Evolutionary conservation across 2,113 vertebrate genomes (phyloP), one percentile per base, ranked within the genome.

Genomic region (Rhizomys pruinosus): DNA sequence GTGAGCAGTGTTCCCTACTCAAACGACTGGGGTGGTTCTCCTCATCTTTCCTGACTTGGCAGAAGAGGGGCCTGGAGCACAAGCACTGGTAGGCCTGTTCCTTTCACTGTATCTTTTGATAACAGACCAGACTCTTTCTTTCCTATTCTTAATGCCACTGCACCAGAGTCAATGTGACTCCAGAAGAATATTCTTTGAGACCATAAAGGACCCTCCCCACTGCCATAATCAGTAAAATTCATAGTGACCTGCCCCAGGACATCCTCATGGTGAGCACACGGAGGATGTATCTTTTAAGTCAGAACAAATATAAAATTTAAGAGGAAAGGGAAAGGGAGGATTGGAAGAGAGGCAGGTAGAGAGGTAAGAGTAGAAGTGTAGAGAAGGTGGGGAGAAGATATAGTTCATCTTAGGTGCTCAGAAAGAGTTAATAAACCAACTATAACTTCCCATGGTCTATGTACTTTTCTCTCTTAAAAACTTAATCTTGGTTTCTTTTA

Each of bases 271-370:
- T 72, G 39, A 32, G 15, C 91, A 8, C 59, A 16, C 27, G 72
- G 90, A 92, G 37, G 44, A 72, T 90, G 20, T 63, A 71, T 76
- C 57, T 96, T 39, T 76, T 94, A 92, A 92, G 63, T 37, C 44
- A 86, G 92, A 96, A 90, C 8, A 5, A 39, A 61, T 5, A 92
- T 64, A 96, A 96, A 95, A 85, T 11, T 27, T 20, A 88, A 55
- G 94, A n/a, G 63, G 94, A n/a, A 57, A 42, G 25, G 29, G 72
- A 93, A 22, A 17, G 63, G 68, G n/a, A 87, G 37, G 63, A 89
- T 39, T 81, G 39, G 81, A 61, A 61, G 15, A 7, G n/a, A 80
- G 63, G 64, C 23, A 29, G 19, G 22, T 19, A 25, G 12, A n/a
- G 73, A 91, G 17, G 61, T 15, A 84, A 47, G 80, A 32, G 0